Evolutionary conservation across 92 coral and sea anemone species (phyloP).

Genomic region (Siderastrea radians): DNA sequence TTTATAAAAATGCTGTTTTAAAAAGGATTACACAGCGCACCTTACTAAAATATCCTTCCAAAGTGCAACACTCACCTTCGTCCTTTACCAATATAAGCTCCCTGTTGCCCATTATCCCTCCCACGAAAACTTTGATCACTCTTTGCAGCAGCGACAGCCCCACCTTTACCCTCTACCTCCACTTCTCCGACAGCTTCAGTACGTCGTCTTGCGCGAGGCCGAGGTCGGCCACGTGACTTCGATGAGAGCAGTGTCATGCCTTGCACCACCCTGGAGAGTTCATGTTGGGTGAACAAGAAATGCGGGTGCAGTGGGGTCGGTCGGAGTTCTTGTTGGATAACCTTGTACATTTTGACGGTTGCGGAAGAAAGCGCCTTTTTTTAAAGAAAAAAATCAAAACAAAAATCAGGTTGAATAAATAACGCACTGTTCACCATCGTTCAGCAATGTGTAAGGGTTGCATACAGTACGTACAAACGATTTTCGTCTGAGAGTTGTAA

Average conservation of each 20-base stretch:
- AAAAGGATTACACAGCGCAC: too few species aligned
- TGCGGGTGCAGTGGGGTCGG: slow-evolving; percentile 95
- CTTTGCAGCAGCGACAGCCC: background rate
- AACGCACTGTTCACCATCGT: too few species aligned
- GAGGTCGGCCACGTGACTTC: slow-evolving; percentile 88
- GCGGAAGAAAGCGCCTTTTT: slow-evolving; percentile 92
- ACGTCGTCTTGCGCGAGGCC: slow-evolving; percentile 84
- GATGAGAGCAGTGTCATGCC: slow-evolving; percentile 91
- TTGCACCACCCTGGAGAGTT: slow-evolving; percentile 87
- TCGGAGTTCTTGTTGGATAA: slow-evolving; percentile 82
- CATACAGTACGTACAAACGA: too few species aligned
- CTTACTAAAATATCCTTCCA: too few species aligned
- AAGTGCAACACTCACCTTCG: slow-evolving; percentile 1
- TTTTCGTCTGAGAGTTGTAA: too few species aligned
- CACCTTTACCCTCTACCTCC: slow-evolving; percentile 16
- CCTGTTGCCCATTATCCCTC: background rate
- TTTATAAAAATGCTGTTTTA: too few species aligned
- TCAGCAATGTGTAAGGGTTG: too few species aligned
- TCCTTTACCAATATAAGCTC: slow-evolving; percentile 27
- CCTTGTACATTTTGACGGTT: slow-evolving; percentile 75
- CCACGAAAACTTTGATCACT: slow-evolving; percentile 13
- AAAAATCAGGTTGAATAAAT: too few species aligned
- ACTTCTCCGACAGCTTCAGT: slow-evolving; percentile 42
- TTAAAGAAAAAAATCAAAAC: background rate
- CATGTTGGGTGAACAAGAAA: slow-evolving; percentile 96